phyloP scores from a whole-genome alignment of 2,888 invertebrate species.

The Eupithecia tripunctaria region DNA sequence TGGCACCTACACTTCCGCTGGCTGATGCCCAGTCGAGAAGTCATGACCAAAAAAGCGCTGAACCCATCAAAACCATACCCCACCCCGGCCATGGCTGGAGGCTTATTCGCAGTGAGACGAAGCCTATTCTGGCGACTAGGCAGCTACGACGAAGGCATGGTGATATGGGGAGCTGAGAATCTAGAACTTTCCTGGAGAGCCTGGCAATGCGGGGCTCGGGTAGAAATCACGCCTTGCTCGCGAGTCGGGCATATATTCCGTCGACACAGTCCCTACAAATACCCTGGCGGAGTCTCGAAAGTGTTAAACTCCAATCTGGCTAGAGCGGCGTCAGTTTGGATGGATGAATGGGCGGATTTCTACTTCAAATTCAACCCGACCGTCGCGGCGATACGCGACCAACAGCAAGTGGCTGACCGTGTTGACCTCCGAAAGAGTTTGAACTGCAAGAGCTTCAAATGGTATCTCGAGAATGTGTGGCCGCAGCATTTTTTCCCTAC shows the following conservation, averaged over 20 bases:
- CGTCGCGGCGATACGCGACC: conserved; percentile 83
- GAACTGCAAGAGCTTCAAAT: conserved; percentile 93
- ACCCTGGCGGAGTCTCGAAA: conserved; percentile 95
- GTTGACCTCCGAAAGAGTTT: conserved; percentile 88
- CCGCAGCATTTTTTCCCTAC: conserved; percentile 98
- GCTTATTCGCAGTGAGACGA: conserved; percentile 94
- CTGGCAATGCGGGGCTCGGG: conserved; percentile 97
- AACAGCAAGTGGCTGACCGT: conserved; percentile 87
- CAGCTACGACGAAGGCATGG: conserved; percentile 88
- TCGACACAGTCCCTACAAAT: conserved; percentile 96
- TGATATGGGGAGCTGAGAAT: conserved; percentile 99
- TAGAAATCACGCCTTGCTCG: conserved; percentile 96
- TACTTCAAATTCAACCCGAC: conserved; percentile 94
- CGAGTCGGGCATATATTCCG: conserved; percentile 97
- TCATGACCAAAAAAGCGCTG: conserved; percentile 85
- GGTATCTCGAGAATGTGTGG: conserved; percentile 98
- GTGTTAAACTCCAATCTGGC: conserved; percentile 96
- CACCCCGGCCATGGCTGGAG: conserved; percentile 97
- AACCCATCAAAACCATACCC: conserved; percentile 88
- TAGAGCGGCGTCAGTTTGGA: conserved; percentile 97
- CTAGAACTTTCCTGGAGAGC: conserved; percentile 98
- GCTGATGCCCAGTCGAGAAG: conserved; percentile 89
- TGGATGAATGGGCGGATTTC: conserved; percentile 98
- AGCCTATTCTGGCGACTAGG: conserved; percentile 95
- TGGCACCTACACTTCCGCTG: conserved; percentile 98